Evolutionary conservation across 2,888 invertebrate species (phyloP).

Genomic region (Calameuta idolon): DNA sequence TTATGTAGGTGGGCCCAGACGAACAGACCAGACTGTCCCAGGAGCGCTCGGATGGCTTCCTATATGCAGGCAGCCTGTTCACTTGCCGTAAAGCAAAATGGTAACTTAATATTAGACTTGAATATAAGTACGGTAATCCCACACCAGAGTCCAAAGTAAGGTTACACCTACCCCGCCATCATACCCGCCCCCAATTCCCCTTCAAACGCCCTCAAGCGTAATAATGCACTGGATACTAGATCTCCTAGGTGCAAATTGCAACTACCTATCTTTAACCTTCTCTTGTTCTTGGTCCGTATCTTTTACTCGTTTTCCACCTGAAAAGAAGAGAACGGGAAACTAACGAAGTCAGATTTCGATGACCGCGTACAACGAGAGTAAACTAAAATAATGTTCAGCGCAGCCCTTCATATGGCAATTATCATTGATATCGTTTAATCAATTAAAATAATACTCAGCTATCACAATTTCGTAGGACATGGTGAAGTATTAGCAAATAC

Average conservation of each 20-base stretch:
- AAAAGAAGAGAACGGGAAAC: background rate
- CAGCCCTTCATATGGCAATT: background rate
- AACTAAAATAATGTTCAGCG: background rate
- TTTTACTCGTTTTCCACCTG: background rate
- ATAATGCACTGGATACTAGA: conserved; percentile 57
- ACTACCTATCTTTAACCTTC: conserved; percentile 34
- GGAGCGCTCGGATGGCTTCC: conserved; percentile 65
- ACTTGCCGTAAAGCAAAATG: conserved; percentile 67
- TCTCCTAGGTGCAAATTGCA: conserved; percentile 55
- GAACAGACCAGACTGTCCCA: conserved; percentile 60
- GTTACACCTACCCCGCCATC: conserved; percentile 54
- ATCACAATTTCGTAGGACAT: background rate
- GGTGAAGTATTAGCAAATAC: background rate
- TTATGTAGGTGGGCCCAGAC: conserved; percentile 57
- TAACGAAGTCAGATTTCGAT: background rate
- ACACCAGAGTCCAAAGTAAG: conserved; percentile 65
- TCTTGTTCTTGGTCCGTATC: conserved; percentile 6
- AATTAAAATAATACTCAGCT: background rate
- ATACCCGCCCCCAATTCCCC: conserved; percentile 34
- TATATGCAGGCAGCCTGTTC: conserved; percentile 67
- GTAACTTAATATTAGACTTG: conserved; percentile 66
- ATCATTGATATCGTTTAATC: background rate
- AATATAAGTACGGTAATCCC: conserved; percentile 66
- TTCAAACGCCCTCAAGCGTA: conserved; percentile 49
- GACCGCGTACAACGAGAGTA: background rate